A percentile compares a stretch with the other conserved stretches of the same genome.
Conservation (phyloP, 1,140 invertebrate species). For the Pollicipes pollicipes region DNA sequence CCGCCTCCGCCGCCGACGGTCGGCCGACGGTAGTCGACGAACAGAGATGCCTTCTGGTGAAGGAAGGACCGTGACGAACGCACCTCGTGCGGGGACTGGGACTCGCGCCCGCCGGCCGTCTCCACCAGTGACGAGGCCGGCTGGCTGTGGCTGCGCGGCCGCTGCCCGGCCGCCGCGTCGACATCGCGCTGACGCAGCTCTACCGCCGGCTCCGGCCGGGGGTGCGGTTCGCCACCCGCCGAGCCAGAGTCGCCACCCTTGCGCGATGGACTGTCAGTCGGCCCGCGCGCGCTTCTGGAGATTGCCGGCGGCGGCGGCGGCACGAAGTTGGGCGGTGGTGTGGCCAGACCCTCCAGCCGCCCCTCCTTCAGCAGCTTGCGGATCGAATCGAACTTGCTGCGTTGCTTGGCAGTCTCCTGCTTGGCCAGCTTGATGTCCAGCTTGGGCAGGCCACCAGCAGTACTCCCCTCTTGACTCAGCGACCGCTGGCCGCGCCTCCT, state of each 20-base stretch:
- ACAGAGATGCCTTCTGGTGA: background rate
- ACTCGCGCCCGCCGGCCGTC: background rate
- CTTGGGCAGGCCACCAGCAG: no score
- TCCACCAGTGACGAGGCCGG: background rate
- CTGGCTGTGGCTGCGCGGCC: background rate
- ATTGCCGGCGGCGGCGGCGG: slow-evolving; percentile 34
- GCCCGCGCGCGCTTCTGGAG: background rate
- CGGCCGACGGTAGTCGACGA: background rate
- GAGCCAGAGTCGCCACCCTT: background rate
- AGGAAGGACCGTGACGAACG: background rate
- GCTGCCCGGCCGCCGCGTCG: background rate
- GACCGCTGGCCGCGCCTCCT: background rate
- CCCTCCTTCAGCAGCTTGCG: slow-evolving; percentile 50
- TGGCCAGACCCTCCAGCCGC: slow-evolving; percentile 34
- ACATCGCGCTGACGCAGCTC: background rate
- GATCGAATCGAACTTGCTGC: slow-evolving; percentile 58
- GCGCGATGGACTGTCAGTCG: no score
- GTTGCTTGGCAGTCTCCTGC: slow-evolving; percentile 28
- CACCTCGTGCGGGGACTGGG: background rate
- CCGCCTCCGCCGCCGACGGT: no score
- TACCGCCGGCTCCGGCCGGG: background rate
- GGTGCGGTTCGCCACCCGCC: background rate
- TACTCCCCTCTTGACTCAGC: no score
- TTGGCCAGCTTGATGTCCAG: no score
- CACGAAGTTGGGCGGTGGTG: slow-evolving; percentile 33